Percentiles rank a stretch among this genome's conserved stretches.
Evolutionary conservation across 2,113 vertebrate species (phyloP).

Genomic region (Cnemophilus loriae): DNA sequence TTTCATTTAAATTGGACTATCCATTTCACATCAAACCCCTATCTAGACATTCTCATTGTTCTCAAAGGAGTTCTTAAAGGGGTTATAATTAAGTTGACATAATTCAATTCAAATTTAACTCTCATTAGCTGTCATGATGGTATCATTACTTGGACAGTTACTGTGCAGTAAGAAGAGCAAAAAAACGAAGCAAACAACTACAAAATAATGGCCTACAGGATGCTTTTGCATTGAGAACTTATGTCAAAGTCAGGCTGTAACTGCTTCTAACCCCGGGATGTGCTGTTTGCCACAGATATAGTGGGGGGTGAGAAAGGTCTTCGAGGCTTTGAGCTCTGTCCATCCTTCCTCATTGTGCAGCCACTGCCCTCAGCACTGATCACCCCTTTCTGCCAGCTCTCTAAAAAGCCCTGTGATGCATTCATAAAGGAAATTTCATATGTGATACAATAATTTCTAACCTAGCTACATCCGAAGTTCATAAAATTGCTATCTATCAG

Average conservation of each 20-base stretch:
- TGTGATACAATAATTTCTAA: background rate
- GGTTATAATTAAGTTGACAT: constrained; percentile 47
- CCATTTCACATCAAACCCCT: constrained; percentile 42
- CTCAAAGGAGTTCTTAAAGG: constrained; percentile 24
- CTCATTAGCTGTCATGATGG: constrained; percentile 31
- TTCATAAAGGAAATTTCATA: background rate
- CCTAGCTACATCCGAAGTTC: background rate
- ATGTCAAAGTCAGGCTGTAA: background rate
- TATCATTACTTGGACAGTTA: constrained; percentile 33
- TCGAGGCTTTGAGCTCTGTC: background rate
- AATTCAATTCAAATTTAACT: constrained; percentile 49
- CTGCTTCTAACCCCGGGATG: background rate
- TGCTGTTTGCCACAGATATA: background rate
- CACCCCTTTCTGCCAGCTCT: background rate
- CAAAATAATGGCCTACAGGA: background rate
- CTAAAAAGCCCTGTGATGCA: background rate
- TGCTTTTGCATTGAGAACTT: background rate
- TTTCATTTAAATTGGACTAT: constrained; percentile 57
- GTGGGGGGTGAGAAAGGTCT: background rate
- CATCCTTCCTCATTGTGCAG: background rate
- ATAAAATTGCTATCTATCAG: background rate
- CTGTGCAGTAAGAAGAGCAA: background rate
- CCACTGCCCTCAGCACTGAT: background rate
- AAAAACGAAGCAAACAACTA: background rate
- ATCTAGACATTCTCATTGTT: constrained; percentile 43